Evolutionary conservation across 2,888 invertebrate species (phyloP), one percentile per base, ranked within the genome.

Genomic region (Coenonympha arcania): DNA sequence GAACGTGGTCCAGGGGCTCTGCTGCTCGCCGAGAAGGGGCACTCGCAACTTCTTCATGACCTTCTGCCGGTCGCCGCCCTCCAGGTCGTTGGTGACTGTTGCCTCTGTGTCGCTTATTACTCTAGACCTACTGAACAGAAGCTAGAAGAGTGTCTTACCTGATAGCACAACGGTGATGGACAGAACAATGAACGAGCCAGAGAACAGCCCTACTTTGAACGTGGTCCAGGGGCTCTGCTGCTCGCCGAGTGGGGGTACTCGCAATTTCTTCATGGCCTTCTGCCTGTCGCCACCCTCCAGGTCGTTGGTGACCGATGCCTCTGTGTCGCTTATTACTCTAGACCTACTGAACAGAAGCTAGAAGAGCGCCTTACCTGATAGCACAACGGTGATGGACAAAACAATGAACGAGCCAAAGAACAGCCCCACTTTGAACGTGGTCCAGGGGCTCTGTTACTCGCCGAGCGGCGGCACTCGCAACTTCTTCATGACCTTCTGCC

Each of bases 11-110:
- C 97, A 96, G 0, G 96, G 96, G 72, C 95, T 95, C 73, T 96
- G 96, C 65, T 97, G 95, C 76, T 99, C 99, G 0, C 98, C 98
- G 4, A 99, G 81, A 0, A 99, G 99, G 0, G 99, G 99, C 0
- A 99, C 99, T 50, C 99, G 86, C 11, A 99, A 86, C 58, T 98
- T 89, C 86, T 99, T 99, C 99, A 99, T 99, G 0, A 99, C 99
- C 59, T 95, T 93, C 76, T 96, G 96, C 6, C 99, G 87, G 78
- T 99, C 96, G 1, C 99, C 99, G 2, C 93, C 94, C 76, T 99
- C 95, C 45, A 96, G 79, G 50, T 95, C 94, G 56, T 91, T 92
- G 5, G 95, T 96, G 22, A 96, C 93, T 0, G 92, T 90, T 0
- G 91, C 90, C 83, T 99, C 99, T 2, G 97, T 97, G 70, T 99